phyloP scores from a whole-genome alignment of 2,888 invertebrate genomes.

The Drosophila fulvimacula region DNA sequence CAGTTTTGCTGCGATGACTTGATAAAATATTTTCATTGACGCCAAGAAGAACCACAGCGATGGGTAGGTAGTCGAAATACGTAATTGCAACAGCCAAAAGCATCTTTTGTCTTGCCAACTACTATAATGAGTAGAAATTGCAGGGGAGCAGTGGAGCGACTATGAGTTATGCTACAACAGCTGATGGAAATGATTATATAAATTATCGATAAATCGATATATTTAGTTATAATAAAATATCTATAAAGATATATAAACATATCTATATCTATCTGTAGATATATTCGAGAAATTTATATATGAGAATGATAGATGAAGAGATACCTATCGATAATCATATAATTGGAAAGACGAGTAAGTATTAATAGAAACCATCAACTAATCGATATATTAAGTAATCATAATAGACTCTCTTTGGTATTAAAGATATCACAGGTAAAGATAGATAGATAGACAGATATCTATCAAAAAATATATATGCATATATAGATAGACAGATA shows the following conservation, averaged over 20 bases:
- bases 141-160: not conserved
- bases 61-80: not conserved
- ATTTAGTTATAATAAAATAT: no score
- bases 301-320: no score
- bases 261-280: no score
- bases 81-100: slow-evolving; percentile 22
- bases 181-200: not conserved
- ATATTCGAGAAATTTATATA: no score
- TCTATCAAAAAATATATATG: not conserved
- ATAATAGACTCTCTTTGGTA: no score
- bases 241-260: no score
- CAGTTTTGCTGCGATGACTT: slow-evolving; percentile 54
- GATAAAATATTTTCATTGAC: slow-evolving; percentile 72
- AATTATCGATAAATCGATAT: not conserved
- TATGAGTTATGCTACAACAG: not conserved
- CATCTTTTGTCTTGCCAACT: slow-evolving; percentile 53
- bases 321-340: no score
- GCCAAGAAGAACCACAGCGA: slow-evolving; percentile 27
- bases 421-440: no score
- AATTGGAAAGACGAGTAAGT: no score
- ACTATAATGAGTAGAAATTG: slow-evolving; percentile 12
- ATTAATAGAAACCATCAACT: no score
- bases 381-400: no score
- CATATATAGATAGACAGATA: not conserved
- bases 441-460: not conserved